Evolutionary conservation across 2,888 invertebrate species (phyloP).

Genomic region (Eupeodes luniger): DNA sequence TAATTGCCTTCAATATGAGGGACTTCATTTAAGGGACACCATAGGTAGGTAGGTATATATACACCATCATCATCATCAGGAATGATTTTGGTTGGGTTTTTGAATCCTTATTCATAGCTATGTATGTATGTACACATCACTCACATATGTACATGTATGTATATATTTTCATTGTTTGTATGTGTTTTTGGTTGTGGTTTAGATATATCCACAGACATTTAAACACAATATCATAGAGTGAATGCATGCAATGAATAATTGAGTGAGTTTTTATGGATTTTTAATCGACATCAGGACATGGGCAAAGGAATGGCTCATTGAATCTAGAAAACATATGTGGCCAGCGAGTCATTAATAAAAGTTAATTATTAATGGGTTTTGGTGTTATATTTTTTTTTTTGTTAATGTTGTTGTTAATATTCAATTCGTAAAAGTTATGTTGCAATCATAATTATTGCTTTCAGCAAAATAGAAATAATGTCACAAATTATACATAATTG

Average conservation of each 20-base stretch:
- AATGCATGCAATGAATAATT: constrained; percentile 65
- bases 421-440: background rate
- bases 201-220: background rate
- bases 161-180: background rate
- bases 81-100: background rate
- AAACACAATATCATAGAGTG: constrained; percentile 1
- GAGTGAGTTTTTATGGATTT: constrained; percentile 70
- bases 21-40: constrained; percentile 34
- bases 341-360: constrained; percentile 45
- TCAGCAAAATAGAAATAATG: background rate
- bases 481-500: too few relatives aligned
- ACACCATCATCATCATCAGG: too few relatives aligned
- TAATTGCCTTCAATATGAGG: constrained; percentile 70
- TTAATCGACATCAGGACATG: constrained; percentile 60
- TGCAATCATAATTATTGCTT: constrained; percentile 6
- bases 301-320: constrained; percentile 37
- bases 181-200: constrained; percentile 48
- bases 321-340: constrained; percentile 44
- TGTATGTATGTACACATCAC: too few relatives aligned
- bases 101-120: background rate
- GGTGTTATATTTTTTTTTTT: constrained; percentile 23
- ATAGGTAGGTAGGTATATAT: too few relatives aligned
- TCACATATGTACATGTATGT: too few relatives aligned
- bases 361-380: constrained; percentile 52
- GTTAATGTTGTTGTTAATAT: too few relatives aligned